phyloP scores from a whole-genome alignment of 1,140 invertebrate species.

The Lepidurus couesii region DNA sequence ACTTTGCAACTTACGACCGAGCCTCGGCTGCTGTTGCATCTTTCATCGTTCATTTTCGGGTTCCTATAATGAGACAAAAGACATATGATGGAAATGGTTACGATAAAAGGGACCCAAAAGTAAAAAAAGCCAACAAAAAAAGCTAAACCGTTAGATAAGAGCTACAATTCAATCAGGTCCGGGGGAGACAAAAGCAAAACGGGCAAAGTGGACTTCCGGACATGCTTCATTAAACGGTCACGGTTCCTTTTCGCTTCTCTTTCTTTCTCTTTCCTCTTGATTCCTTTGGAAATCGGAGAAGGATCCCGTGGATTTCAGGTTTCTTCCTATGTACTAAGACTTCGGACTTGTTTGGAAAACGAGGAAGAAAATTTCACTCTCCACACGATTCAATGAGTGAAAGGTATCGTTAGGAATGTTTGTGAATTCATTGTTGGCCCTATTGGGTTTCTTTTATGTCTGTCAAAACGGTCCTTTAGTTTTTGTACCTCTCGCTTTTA shows the following conservation, averaged over 20 bases:
- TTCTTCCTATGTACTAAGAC: background rate
- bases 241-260: background rate
- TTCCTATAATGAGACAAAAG: background rate
- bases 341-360: background rate
- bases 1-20: slow-evolving; percentile 21
- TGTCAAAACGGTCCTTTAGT: background rate
- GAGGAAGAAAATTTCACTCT: background rate
- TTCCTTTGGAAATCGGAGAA: background rate
- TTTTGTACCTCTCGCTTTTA: background rate
- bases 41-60: background rate
- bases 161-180: slow-evolving; percentile 12
- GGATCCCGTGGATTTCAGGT: background rate
- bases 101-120: background rate
- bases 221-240: background rate
- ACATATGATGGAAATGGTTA: background rate
- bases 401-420: background rate
- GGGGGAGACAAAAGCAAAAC: background rate
- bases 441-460: background rate
- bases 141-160: background rate
- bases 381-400: background rate
- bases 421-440: background rate
- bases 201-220: slow-evolving; percentile 13
- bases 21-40: background rate
- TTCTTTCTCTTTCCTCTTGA: background rate
- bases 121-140: background rate